Conservation (phyloP, 2,113 vertebrate species). For the Nannospalax galili region DNA sequence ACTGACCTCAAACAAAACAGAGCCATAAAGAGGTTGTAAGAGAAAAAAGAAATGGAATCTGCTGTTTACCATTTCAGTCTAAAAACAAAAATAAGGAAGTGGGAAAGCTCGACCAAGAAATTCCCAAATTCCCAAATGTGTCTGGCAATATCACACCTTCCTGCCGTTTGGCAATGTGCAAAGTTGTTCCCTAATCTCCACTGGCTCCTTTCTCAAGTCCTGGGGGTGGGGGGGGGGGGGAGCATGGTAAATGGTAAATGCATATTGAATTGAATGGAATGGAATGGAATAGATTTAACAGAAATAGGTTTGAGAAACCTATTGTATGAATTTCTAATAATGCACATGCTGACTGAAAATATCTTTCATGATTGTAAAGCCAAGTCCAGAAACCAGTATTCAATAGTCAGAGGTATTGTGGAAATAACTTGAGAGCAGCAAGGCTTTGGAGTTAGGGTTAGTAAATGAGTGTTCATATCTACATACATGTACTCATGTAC, state of each 20-base stretch:
- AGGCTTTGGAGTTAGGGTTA: neutral
- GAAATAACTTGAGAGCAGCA: neutral
- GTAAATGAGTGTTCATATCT: neutral
- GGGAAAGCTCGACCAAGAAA: constrained; percentile 19
- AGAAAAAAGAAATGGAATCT: constrained; percentile 49
- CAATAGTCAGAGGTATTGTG: neutral
- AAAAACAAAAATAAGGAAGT: constrained; percentile 58
- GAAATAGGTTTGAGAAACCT: neutral
- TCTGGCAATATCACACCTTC: neutral
- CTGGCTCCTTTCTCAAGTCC: neutral
- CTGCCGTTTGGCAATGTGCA: neutral
- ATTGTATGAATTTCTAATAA: neutral
- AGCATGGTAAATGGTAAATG: neutral
- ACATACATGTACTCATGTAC: neutral
- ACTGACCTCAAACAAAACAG: constrained; percentile 64
- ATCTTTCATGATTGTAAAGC: neutral
- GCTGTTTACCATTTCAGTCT: constrained; percentile 32
- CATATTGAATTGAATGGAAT: neutral
- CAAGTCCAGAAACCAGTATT: neutral
- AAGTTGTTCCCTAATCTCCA: neutral
- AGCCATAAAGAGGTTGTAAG: neutral
- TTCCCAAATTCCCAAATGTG: constrained; percentile 12
- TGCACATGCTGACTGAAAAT: neutral
- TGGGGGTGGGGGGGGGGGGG: too few relatives aligned
- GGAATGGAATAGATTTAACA: neutral